A percentile compares a stretch with the other conserved stretches of the same genome.
Evolutionary conservation across 2,888 invertebrate genomes (phyloP).

Genomic region (Chloromyia formosa): DNA sequence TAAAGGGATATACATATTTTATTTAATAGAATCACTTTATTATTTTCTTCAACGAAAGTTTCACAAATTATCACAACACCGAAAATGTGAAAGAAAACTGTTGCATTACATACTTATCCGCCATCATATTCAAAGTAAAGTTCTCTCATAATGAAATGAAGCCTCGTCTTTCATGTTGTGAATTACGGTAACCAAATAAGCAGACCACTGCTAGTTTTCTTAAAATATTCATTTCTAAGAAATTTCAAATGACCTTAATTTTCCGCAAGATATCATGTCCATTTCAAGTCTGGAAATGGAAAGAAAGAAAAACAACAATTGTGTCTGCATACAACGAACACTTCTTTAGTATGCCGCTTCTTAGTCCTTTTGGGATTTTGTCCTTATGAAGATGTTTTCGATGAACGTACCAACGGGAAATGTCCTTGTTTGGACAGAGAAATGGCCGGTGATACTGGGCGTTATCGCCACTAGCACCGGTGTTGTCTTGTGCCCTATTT

Average conservation of each 20-base stretch:
- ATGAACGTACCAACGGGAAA: not conserved
- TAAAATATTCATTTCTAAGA: constrained; percentile 20
- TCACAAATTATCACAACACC: no score
- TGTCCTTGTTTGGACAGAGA: constrained; percentile 7
- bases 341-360: not conserved
- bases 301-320: not conserved
- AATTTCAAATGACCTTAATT: constrained; percentile 11
- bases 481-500: not conserved
- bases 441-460: not conserved
- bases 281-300: constrained; percentile 1
- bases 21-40: no score
- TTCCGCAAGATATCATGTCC: constrained; percentile 16
- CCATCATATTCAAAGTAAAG: no score
- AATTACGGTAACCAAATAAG: not conserved
- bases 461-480: not conserved
- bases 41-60: no score
- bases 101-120: no score
- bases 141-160: no score
- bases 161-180: not conserved
- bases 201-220: not conserved
- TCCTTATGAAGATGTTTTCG: constrained; percentile 9
- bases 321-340: not conserved
- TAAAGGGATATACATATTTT: no score
- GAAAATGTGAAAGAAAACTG: no score
- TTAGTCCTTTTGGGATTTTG: not conserved